Evolutionary conservation across 2,888 invertebrate genomes (phyloP).

Genomic region (Cosmia trapezina): DNA sequence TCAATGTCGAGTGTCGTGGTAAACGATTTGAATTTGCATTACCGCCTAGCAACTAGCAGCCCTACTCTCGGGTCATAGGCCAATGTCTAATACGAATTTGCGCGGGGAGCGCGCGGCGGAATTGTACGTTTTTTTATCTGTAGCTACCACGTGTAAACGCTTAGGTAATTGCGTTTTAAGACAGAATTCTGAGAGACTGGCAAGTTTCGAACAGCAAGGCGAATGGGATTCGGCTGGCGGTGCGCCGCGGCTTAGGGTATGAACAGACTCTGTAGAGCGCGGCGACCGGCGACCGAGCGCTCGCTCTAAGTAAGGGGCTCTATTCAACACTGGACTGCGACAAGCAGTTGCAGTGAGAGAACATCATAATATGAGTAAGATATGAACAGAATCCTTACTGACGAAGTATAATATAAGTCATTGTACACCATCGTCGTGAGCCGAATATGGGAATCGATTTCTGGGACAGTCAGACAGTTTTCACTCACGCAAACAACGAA

Average conservation of each 20-base stretch:
- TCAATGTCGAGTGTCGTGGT: slow-evolving; percentile 26
- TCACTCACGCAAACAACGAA: background rate
- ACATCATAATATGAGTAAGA: background rate
- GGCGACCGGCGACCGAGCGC: background rate
- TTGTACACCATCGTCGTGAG: background rate
- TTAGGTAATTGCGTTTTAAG: slow-evolving; percentile 57
- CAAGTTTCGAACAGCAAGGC: slow-evolving; percentile 46
- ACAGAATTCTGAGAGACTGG: slow-evolving; percentile 42
- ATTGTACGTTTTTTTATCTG: slow-evolving; percentile 50
- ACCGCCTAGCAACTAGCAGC: slow-evolving; percentile 57
- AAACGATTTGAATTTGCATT: slow-evolving; percentile 49
- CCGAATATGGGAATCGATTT: background rate
- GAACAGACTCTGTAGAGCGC: slow-evolving; percentile 30
- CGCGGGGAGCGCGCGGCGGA: slow-evolving; percentile 28
- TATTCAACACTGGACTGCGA: slow-evolving; percentile 4
- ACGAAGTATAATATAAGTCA: background rate
- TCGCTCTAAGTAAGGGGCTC: slow-evolving; percentile 7
- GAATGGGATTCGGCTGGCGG: slow-evolving; percentile 47
- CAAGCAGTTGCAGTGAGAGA: background rate
- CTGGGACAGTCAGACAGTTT: background rate
- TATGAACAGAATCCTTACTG: background rate
- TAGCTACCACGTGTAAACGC: slow-evolving; percentile 52
- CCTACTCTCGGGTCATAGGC: slow-evolving; percentile 63
- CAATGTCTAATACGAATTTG: slow-evolving; percentile 64
- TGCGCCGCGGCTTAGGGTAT: slow-evolving; percentile 22